Conservation (phyloP, 2,113 vertebrate genomes). For the Prionailurus bengalensis region DNA sequence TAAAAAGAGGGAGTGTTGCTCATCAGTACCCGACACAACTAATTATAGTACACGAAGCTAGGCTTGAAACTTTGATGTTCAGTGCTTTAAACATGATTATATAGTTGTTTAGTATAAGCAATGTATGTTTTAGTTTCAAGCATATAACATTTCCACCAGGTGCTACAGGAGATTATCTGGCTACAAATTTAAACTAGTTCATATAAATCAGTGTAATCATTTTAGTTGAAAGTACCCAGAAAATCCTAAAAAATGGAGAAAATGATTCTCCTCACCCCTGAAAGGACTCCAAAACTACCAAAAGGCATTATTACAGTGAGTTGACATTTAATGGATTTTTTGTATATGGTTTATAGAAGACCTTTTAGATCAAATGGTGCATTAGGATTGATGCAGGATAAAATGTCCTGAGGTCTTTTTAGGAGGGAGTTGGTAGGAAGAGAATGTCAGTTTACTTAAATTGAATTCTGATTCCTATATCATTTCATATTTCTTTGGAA, state of each 20-base stretch:
- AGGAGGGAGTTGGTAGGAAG: not conserved
- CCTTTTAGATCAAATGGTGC: not conserved
- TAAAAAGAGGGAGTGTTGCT: not conserved
- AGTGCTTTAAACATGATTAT: conserved; percentile 27
- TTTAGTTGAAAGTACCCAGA: not conserved
- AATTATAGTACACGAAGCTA: conserved; percentile 24
- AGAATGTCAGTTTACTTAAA: not conserved
- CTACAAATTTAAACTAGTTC: conserved; percentile 28
- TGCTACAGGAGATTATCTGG: not conserved
- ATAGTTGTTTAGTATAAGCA: not conserved
- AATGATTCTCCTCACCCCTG: rapidly evolving
- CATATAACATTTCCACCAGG: not conserved
- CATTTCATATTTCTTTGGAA: not conserved
- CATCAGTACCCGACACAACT: not conserved
- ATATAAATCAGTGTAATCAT: not conserved
- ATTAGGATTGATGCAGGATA: not conserved
- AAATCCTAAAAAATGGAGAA: not conserved
- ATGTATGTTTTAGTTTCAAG: not conserved
- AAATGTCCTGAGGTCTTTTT: not conserved
- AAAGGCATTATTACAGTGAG: not conserved
- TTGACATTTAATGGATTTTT: conserved; percentile 21
- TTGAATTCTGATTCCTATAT: not conserved
- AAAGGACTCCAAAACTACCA: not conserved
- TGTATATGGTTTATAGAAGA: not conserved
- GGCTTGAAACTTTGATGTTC: conserved; percentile 40